Evolutionary conservation across 1,140 invertebrate genomes (phyloP), one percentile per base, ranked within the genome.

Genomic region (Rhopalosiphum maidis): DNA sequence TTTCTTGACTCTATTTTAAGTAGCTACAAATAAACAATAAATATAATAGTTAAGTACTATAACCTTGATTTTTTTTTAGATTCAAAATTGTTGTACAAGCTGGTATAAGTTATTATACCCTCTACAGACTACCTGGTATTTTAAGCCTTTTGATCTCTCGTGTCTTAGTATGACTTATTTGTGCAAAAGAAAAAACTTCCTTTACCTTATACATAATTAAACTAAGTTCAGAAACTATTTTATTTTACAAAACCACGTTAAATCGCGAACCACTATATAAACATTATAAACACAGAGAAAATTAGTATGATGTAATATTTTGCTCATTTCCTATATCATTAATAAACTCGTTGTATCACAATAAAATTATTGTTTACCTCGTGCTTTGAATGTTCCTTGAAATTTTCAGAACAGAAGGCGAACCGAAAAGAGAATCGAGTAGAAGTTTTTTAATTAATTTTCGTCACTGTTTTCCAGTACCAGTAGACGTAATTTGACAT

Each of bases 401-500:
- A 77, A n/a, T 77, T 77, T 77, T 77, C 4, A 11, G 15, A 77
- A n/a, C 60, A 77, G 15, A n/a, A 15, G 23, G 15, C 4, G 30
- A 77, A n/a, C 60, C 1, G 4, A 77, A 68, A 68, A 68, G 60
- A 77, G n/a, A n/a, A 15, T 11, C 4, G 2, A 68, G 60, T 77
- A n/a, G n/a, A 77, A 77, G 60, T n/a, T 77, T n/a, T 18, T 77
- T n/a, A 77, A 77, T 77, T 77, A 77, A 77, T 77, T 77, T 77
- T 77, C 60, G 30, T 77, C 60, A 21, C 30, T 5, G 5, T 77
- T 77, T 68, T 77, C 55, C 60, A n/a, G 30, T 30, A 18, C 60
- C n/a, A n/a, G n/a, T 77, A 77, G 11, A 77, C 5, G 30, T 23
- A n/a, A n/a, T 18, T 77, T n/a, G 1, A 15, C 60, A 68, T 77